Evolutionary conservation across 2,113 vertebrate species (phyloP), one percentile per base, ranked within the genome.

Genomic region (Melanocharis versteri): DNA sequence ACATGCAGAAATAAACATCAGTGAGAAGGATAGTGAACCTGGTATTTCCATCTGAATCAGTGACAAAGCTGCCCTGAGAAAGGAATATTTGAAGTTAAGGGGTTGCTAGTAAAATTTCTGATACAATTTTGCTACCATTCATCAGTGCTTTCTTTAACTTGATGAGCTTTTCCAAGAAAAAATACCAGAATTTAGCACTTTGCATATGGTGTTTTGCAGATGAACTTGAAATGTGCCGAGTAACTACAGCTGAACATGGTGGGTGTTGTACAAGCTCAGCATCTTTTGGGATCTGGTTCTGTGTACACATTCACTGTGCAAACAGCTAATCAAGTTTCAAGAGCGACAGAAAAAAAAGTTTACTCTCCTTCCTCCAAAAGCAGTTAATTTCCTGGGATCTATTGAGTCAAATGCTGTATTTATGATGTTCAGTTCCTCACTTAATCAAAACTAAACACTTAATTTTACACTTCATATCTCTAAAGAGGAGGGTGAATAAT

Each of bases 381-480:
- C 73, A 83, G 78, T 88, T 95, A 95, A 95, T 89, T 94, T 91
- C 54, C 50, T 61, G 86, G 78, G 62, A 72, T 91, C 84, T 89
- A 18, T 87, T 83, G 89, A 95, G 79, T 91, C 78, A 94, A 89
- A 94, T 80, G 73, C 30, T 90, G 70, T 96, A 93, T 96, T 96
- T 96, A 95, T 79, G 75, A 82, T 85, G 54, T 80, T 93, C 90
- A 54, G 22, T 87, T 96, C 66, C 93, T 91, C 62, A 91, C 81
- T 91, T 93, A 95, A 95, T 95, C 89, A 96, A 94, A 97, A 76
- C 75, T 77, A 96, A 94, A 89, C 78, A 72, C 87, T 95, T 94
- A 85, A 93, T 95, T 96, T 96, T 95, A 83, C 58, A 91, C 89
- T 96, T 95, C 70, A 77, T 90, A 83, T 81, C 50, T 95, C 92